Base-by-base conservation (phyloP, 2,888 invertebrate species). In the Drosophila anomalipes region DNA sequence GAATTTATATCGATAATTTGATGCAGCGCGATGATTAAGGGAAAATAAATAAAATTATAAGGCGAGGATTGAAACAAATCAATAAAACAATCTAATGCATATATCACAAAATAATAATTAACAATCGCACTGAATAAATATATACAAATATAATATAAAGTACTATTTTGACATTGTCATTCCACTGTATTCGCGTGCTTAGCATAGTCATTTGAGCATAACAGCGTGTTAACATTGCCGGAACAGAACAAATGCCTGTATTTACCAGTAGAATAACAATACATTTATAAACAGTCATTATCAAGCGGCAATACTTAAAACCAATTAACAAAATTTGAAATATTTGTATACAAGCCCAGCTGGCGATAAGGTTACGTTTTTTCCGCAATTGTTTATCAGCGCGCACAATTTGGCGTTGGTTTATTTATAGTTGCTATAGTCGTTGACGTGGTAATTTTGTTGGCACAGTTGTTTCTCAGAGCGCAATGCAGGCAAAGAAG, bases 371-470 rank as follows among this genome's bases (percentile, higher is more conserved):
- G 26, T 22, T n/a, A 10, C 16, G 41, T 63, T n/a, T 63, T n/a
- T 44, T 49, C 5, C 12, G 58, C 47, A 35, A 65, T 47, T 71
- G 49, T 57, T 72, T 72, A 72, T 72, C 71, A 73, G 74, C 19
- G 4, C 28, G 26, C 47, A 22, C n/a, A 53, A 47, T 73, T 54
- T 54, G 32, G 47, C 49, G 28, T 51, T 26, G 37, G 41, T 53
- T 62, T 76, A 57, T 70, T 79, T 59, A 57, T 63, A 76, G 61
- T 80, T 63, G 7, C 14, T 10, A 28, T 53, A 33, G 10, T 26
- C 61, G 53, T 78, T 78, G 81, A 78, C 78, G 78, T 80, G 78
- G 77, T 67, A 44, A 58, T 53, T 57, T n/a, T 28, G 30, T 30
- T 30, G 19, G 41, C 58, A 54, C 53, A 41, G 73, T 54, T 47